Evolutionary conservation across 2,888 invertebrate species (phyloP).

Genomic region (Therioaphis trifolii): DNA sequence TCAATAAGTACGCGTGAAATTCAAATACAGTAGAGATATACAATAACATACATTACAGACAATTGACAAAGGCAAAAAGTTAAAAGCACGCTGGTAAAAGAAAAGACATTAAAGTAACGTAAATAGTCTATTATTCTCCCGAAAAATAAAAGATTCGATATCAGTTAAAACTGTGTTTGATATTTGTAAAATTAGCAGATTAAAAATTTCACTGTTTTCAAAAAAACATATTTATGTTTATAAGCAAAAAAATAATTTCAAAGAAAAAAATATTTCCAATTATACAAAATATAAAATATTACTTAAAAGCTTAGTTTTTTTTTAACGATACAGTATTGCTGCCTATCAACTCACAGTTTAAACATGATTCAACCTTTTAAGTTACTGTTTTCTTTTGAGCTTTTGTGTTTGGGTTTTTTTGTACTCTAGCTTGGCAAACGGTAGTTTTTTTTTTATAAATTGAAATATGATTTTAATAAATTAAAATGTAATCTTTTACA

Average conservation of each 20-base stretch:
- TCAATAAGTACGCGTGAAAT: too few species aligned
- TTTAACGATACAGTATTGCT: background rate
- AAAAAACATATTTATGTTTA: background rate
- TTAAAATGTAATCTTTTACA: conserved; percentile 7
- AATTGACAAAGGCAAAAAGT: background rate
- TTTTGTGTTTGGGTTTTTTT: background rate
- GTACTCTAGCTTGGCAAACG: background rate
- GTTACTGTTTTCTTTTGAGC: background rate
- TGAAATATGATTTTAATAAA: conserved; percentile 11
- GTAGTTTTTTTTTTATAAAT: background rate
- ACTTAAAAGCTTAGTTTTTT: background rate
- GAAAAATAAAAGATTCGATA: background rate
- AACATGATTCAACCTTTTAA: background rate
- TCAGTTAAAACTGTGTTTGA: background rate
- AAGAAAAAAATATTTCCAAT: background rate
- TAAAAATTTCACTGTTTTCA: too few species aligned
- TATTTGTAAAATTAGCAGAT: too few species aligned
- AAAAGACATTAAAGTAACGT: background rate
- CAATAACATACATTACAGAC: background rate
- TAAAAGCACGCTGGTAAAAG: background rate
- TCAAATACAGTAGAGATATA: background rate
- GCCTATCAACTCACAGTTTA: background rate
- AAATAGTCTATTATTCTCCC: background rate
- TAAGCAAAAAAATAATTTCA: too few species aligned
- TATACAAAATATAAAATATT: conserved; percentile 2